These are phyloP conservation scores for Drosophila heteroneura DNA, from an alignment of 2,888 invertebrate genomes.

Conservation along the genomic window DNA sequence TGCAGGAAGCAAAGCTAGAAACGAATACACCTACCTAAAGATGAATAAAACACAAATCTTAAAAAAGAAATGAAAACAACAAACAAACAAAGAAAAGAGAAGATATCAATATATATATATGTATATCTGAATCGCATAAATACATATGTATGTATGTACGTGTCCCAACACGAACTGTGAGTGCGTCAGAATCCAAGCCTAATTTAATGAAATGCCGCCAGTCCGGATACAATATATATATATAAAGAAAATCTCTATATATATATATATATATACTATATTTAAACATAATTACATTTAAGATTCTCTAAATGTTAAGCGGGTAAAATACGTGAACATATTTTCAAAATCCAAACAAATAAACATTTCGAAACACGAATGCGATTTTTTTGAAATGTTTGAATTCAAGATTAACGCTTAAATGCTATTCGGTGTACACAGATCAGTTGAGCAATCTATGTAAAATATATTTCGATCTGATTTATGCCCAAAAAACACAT, in stretches of 20 bases:
- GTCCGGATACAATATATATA: constrained; percentile 32
- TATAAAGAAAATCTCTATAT: constrained; percentile 10
- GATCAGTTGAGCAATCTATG: constrained; percentile 30
- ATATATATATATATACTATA: constrained; percentile 12
- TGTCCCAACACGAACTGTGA: constrained; percentile 39
- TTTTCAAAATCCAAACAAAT: constrained; percentile 35
- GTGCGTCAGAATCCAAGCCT: constrained; percentile 39
- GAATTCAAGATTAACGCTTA: constrained; percentile 34
- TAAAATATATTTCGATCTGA: constrained; percentile 28
- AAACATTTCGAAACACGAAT: constrained; percentile 4
- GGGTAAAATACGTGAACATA: constrained; percentile 34
- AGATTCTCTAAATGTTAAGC: constrained; percentile 41
- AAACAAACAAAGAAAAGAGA: not conserved
- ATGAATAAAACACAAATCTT: constrained; percentile 45
- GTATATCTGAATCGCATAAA: constrained; percentile 38
- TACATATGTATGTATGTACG: not conserved
- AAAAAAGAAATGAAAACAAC: constrained; percentile 23
- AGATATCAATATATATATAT: constrained; percentile 22
- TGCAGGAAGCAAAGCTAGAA: constrained; percentile 78
- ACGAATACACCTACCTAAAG: constrained; percentile 76
- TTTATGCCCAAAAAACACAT: constrained; percentile 26
- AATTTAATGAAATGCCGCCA: constrained; percentile 43
- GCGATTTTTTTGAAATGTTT: constrained; percentile 18
- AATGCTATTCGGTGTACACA: constrained; percentile 25
- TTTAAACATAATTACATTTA: constrained; percentile 30